Conservation (phyloP, 2,797 vertebrate genomes). For the Tympanoctomys barrerae region DNA sequence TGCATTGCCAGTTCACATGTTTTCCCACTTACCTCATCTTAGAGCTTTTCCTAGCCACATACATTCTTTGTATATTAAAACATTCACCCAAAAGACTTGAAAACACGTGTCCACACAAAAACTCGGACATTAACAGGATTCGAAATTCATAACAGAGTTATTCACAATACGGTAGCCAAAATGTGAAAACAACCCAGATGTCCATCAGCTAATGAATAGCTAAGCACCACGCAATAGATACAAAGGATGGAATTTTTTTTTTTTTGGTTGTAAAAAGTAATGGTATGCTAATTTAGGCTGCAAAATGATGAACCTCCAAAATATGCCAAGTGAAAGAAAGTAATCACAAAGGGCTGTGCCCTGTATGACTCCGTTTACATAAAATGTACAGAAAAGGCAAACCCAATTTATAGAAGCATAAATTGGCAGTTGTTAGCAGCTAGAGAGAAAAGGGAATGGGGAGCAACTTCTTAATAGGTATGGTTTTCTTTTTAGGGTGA, state of each 20-base stretch:
- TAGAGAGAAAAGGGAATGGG: neutral
- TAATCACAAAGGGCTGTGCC: neutral
- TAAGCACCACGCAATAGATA: neutral
- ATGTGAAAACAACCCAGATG: neutral
- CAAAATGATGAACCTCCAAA: neutral
- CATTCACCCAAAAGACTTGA: slow-evolving; percentile 30
- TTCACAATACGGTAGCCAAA: neutral
- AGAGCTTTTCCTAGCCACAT: slow-evolving; percentile 40
- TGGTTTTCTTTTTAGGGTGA: neutral
- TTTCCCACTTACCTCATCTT: slow-evolving; percentile 44
- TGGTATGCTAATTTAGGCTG: neutral
- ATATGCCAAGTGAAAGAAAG: neutral
- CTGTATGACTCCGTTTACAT: neutral
- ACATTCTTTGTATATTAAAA: slow-evolving; percentile 64
- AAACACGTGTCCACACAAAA: slow-evolving; percentile 50
- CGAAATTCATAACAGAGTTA: neutral
- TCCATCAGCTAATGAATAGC: neutral
- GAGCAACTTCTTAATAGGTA: neutral
- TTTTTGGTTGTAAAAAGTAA: slow-evolving; percentile 13
- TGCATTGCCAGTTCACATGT: neutral
- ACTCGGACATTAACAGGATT: neutral
- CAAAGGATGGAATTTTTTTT: neutral
- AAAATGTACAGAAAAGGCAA: slow-evolving; percentile 1
- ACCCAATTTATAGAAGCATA: neutral
- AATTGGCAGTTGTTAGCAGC: neutral